Evolutionary conservation across 2,888 invertebrate species (phyloP).

Genomic region (Labia minor): DNA sequence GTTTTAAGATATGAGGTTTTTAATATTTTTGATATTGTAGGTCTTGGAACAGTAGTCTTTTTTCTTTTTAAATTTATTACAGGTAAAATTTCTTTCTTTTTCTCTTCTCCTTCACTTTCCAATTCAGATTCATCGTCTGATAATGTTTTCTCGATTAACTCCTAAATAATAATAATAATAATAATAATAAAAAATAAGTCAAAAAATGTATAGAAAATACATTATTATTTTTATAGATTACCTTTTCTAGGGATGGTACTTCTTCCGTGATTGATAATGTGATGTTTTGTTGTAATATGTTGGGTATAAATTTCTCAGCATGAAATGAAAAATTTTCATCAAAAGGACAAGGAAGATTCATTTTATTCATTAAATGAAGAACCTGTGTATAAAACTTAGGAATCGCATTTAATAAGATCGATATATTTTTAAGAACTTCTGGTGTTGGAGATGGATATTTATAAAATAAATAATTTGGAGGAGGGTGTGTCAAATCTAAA

Average conservation of each 20-base stretch:
- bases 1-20: slow-evolving; percentile 22
- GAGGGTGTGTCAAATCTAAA: slow-evolving; percentile 61
- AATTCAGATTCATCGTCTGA: slow-evolving; percentile 50
- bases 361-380: slow-evolving; percentile 88
- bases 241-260: too few relatives aligned
- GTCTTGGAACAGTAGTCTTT: slow-evolving; percentile 43
- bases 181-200: too few relatives aligned
- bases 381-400: slow-evolving; percentile 71
- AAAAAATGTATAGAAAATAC: too few relatives aligned
- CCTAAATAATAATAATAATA: not conserved
- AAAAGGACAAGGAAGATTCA: slow-evolving; percentile 83
- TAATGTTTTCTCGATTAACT: not conserved
- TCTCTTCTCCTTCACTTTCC: slow-evolving; percentile 47
- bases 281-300: not conserved
- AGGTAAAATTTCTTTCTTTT: slow-evolving; percentile 30
- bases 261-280: too few relatives aligned
- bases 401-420: slow-evolving; percentile 59
- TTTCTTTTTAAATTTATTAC: slow-evolving; percentile 31
- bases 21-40: slow-evolving; percentile 42
- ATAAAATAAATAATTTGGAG: slow-evolving; percentile 64
- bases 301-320: slow-evolving; percentile 24
- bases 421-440: slow-evolving; percentile 64
- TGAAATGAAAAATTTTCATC: slow-evolving; percentile 38
- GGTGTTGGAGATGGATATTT: slow-evolving; percentile 67
- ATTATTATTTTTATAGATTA: too few relatives aligned